phyloP scores from a whole-genome alignment of 2,888 invertebrate species.

The Hirtodrosophila trivittata region DNA sequence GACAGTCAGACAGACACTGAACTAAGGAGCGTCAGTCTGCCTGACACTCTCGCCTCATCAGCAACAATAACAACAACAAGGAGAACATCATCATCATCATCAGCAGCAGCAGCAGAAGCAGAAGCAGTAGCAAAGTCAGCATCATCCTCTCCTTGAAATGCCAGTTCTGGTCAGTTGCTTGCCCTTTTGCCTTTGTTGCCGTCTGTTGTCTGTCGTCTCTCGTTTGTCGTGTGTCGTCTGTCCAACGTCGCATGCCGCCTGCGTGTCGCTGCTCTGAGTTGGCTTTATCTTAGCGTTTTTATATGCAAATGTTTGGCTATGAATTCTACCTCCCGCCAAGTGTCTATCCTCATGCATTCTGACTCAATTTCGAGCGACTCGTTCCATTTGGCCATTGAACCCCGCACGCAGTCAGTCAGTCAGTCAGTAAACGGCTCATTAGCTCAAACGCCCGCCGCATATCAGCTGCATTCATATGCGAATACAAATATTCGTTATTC shows the following conservation, averaged over 20 bases:
- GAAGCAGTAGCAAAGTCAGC: slow-evolving; percentile 4
- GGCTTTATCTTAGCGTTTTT: slow-evolving; percentile 18
- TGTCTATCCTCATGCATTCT: slow-evolving; percentile 13
- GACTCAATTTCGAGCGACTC: slow-evolving; percentile 31
- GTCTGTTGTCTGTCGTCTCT: background rate
- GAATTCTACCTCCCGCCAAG: slow-evolving; percentile 6
- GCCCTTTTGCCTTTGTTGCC: slow-evolving; percentile 48
- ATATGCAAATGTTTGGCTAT: slow-evolving; percentile 39
- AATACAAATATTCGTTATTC: no score
- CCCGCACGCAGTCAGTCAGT: slow-evolving; percentile 12
- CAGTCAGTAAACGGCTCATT: slow-evolving; percentile 46
- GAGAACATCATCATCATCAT: slow-evolving; percentile 7
- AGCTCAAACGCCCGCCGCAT: slow-evolving; percentile 28
- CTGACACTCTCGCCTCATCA: slow-evolving; percentile 24
- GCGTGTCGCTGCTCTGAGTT: background rate
- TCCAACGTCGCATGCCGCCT: background rate
- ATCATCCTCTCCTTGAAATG: slow-evolving; percentile 14
- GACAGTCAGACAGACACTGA: slow-evolving; percentile 4
- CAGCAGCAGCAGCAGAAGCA: slow-evolving; percentile 11
- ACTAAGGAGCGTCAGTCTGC: slow-evolving; percentile 40
- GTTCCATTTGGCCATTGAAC: slow-evolving; percentile 50
- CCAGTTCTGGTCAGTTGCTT: slow-evolving; percentile 39
- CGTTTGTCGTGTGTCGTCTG: background rate
- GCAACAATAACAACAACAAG: background rate
- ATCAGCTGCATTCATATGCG: slow-evolving; percentile 26